Base-by-base conservation (phyloP, 2,888 invertebrate species). In the Eurois occulta region DNA sequence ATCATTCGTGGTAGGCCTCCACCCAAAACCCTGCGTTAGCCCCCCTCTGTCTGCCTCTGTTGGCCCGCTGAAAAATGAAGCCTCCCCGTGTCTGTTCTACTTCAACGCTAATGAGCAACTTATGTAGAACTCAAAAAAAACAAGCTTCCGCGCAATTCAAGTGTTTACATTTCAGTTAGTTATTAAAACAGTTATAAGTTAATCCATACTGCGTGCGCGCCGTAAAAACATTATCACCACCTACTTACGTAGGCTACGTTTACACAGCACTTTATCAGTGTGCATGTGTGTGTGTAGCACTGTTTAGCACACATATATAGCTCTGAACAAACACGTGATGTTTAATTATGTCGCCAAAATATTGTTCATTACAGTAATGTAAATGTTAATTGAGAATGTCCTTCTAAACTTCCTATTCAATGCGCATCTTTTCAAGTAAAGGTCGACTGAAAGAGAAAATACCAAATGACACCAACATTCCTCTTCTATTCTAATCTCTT, bases 211-310 rank as follows among this genome's bases (percentile, higher is more conserved):
- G 64, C 72, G 86, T 81, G 81, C 48, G 83, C 83, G 83, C 72
- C 48, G 62, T 81, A 75, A 85, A 86, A 80, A 82, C 80, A 87
- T 85, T 85, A 83, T 85, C 81, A 81, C 77, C 46, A 62, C 48
- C 46, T 73, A 73, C 83, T 84, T 81, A 83, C 83, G 85, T 89
- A 84, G 85, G 82, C 83, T 71, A 77, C 71, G 86, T 88, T 87
- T 89, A 89, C 87, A 87, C 78, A 84, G 79, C 78, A 72, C 80
- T 87, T 88, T 89, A 88, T 88, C 87, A 82, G 75, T 77, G 77
- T 52, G n/a, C 62, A n/a, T 74, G 68, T 75, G 75, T 75, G 75
- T 84, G 72, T 67, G 74, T 62, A 35, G n/a, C 38, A 43, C 28
- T 80, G 64, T 74, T 80, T 62, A 48, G 60, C 78, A 68, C 78